These are phyloP conservation scores for Parasteatoda tepidariorum DNA, from an alignment of 1,140 invertebrate genomes.

Conservation along the genomic window DNA sequence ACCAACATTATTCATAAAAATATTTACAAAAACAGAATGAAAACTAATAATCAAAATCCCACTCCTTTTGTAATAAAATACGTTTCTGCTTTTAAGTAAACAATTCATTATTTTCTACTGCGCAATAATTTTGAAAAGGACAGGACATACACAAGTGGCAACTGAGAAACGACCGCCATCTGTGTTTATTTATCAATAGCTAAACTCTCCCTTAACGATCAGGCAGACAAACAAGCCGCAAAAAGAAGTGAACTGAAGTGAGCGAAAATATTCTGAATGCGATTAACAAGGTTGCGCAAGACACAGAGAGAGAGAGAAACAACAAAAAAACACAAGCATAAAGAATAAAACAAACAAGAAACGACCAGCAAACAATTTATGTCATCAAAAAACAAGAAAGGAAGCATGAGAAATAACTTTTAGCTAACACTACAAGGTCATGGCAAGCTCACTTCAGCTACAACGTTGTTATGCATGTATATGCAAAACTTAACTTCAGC, in stretches of 20 bases:
- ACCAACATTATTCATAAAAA: no score
- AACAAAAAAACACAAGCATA: slow-evolving; percentile 27
- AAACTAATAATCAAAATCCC: no score
- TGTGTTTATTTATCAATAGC: slow-evolving; percentile 51
- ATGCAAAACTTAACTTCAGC: slow-evolving; percentile 7
- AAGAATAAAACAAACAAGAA: slow-evolving; percentile 40
- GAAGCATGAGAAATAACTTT: slow-evolving; percentile 56
- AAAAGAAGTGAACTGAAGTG: not conserved
- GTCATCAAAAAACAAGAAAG: slow-evolving; percentile 56
- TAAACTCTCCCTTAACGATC: not conserved
- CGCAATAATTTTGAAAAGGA: not conserved
- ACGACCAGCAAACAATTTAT: slow-evolving; percentile 60
- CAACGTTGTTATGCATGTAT: slow-evolving; percentile 53
- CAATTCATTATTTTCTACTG: not conserved
- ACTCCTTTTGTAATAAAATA: no score
- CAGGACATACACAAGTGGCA: not conserved
- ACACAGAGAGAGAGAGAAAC: not conserved
- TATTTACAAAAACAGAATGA: no score
- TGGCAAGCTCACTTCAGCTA: not conserved
- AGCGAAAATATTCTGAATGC: slow-evolving; percentile 28
- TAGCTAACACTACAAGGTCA: slow-evolving; percentile 49
- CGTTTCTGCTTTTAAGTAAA: not conserved
- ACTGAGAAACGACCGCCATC: not conserved
- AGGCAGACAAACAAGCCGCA: slow-evolving; percentile 37
- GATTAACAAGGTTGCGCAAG: slow-evolving; percentile 50